Base-by-base conservation (phyloP, 2,113 vertebrate species). In the Hyla sarda region DNA sequence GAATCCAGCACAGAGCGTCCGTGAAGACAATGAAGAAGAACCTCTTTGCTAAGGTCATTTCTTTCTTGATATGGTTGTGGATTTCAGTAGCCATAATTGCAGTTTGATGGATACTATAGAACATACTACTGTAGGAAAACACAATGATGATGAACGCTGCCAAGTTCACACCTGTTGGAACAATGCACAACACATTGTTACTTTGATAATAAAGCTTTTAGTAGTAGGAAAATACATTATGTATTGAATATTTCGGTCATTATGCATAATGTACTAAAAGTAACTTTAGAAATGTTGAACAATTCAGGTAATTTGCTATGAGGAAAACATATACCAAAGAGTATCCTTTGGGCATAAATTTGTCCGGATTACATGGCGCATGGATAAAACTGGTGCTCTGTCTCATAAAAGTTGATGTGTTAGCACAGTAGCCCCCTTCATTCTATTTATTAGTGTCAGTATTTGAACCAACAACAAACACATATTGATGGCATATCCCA, bases 1-100 rank as follows among this genome's bases (percentile, higher is more conserved):
- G 98, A 88, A 99, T 97, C 98, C 98, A 99, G 91, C 98, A 99
- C 0, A 99, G 92, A 0, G 97, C 98, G 85, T 99, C 97, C 0
- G 98, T 99, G 87, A 99, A 98, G 69, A 99, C 97, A 72, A 99
- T 99, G 82, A 97, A 98, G 94, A 99, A 99, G 93, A 99, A 99
- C 3, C 97, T 93, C 86, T 99, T 99, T 88, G 97, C 98, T 48
- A 99, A 96, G 45, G 94, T 95, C 91, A 99, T 94, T 89, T 99
- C 98, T 81, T 97, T 97, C 89, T 96, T 98, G 87, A 99, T 95
- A 89, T 97, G 97, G 91, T 96, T 98, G 92, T 90, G 95, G 92
- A 98, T 96, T 92, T 96, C 97, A n/a, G 95, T 96, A 32, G 97
- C 95, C 85, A 95, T 96, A 5, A 96, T 94, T 6, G 97, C 93